These are phyloP conservation scores for Myioborus miniatus DNA, from an alignment of 2,797 vertebrate genomes.

Conservation along the genomic window DNA sequence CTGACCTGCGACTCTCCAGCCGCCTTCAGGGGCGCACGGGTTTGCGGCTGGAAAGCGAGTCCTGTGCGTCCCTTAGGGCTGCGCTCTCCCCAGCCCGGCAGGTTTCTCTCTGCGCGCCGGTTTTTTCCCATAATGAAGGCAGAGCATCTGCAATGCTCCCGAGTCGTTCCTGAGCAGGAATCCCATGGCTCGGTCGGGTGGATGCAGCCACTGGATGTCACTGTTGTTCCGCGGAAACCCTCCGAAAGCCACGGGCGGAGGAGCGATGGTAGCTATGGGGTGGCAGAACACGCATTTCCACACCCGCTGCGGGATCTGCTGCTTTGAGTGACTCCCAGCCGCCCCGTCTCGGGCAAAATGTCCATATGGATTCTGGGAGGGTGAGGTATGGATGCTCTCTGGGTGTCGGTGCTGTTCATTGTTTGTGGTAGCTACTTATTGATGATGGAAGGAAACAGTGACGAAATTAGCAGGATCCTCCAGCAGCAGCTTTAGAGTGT, in stretches of 20 bases:
- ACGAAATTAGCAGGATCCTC: background rate
- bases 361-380: background rate
- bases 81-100: background rate
- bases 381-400: background rate
- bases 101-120: background rate
- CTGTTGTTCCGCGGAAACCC: slow-evolving; percentile 45
- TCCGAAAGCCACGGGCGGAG: background rate
- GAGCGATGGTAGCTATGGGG: rapidly evolving
- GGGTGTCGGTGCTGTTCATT: background rate
- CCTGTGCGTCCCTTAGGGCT: background rate
- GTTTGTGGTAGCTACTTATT: rapidly evolving
- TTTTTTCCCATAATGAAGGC: rapidly evolving
- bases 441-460: background rate
- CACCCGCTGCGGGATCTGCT: background rate
- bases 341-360: background rate
- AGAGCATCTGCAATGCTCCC: rapidly evolving
- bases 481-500: background rate
- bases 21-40: rapidly evolving
- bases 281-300: background rate
- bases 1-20: rapidly evolving
- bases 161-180: rapidly evolving
- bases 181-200: rapidly evolving
- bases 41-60: background rate
- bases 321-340: background rate
- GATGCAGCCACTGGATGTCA: slow-evolving; percentile 70